Percentiles rank a stretch among this genome's conserved stretches.
phyloP scores from a whole-genome alignment of 2,113 vertebrate genomes.

The Monopterus albus region DNA sequence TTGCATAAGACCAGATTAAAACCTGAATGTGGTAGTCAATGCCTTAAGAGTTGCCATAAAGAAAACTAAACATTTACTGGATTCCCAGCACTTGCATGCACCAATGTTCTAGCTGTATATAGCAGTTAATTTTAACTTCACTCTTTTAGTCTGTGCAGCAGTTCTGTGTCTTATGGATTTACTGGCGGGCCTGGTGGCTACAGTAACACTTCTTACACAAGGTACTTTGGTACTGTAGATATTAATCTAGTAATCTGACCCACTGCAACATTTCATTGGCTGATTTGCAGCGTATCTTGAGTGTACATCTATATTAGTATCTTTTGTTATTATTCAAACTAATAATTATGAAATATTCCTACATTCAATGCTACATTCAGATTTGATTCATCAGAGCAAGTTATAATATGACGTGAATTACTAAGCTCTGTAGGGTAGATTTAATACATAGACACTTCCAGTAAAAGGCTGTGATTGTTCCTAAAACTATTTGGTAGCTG shows the following conservation, averaged over 20 bases:
- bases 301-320: slow-evolving; percentile 1
- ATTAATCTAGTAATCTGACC: slow-evolving; percentile 79
- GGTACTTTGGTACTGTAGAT: slow-evolving; percentile 72
- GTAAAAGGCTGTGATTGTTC: no score
- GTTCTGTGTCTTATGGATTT: slow-evolving; percentile 48
- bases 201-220: slow-evolving; percentile 62
- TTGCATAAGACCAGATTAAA: slow-evolving; percentile 17
- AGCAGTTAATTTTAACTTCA: neutral
- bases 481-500: no score
- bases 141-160: slow-evolving; percentile 9
- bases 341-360: no score
- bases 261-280: slow-evolving; percentile 68
- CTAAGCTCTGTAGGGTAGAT: no score
- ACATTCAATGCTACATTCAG: no score
- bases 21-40: neutral
- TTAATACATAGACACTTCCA: no score
- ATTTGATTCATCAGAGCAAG: no score
- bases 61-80: neutral
- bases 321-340: no score
- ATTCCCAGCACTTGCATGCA: slow-evolving; percentile 48
- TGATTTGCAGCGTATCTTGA: slow-evolving; percentile 42
- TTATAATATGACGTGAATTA: no score
- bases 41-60: neutral
- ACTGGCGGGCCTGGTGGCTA: slow-evolving; percentile 50
- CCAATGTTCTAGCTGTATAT: neutral